Evolutionary conservation across 1,140 invertebrate species (phyloP), one percentile per base, ranked within the genome.

Genomic region (Pogonomyrmex barbatus): DNA sequence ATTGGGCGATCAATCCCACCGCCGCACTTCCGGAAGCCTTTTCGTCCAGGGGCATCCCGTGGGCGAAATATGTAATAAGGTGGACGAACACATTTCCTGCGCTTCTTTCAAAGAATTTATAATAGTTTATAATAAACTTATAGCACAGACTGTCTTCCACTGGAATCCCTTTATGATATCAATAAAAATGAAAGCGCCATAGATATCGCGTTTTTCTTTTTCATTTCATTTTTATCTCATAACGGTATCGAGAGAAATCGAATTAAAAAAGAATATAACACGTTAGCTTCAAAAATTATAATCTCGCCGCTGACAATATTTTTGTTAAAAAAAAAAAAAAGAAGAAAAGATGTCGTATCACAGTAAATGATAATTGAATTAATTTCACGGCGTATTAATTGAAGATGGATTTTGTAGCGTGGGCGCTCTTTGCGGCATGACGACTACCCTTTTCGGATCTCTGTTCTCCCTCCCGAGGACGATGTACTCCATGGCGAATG

Each of bases 371-470:
- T 60, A n/a, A 62, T 85, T 62, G 39, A 83, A 78, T 67, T 50
- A 63, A 33, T 39, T 52, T 63, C 33, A 12, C 33, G 4, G n/a
- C n/a, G 58, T 0, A 47, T 30, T 45, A 42, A 76, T 30, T 30
- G n/a, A 42, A 42, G 24, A n/a, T 42, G 45, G 12, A 9, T 14
- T 52, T 63, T 24, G 8, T 8, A 97, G 98, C 0, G 95, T 99
- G 2, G 98, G 98, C 9, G 98, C 98, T 0, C 95, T 99, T 1
- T 98, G 97, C 92, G 98, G 98, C 9, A 98, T 99, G 97, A 98
- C 98, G 0, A 98, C 97, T 0, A 98, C 98, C 0, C 94, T 98
- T 0, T 96, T 98, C 71, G 97, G 98, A 3, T 98, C 97, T 0
- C 94, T 99, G 0, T 99, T 98, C 92, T 97, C 97, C 0, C 94